phyloP scores from a whole-genome alignment of 2,113 vertebrate genomes.

The Rhadina sibilatrix region DNA sequence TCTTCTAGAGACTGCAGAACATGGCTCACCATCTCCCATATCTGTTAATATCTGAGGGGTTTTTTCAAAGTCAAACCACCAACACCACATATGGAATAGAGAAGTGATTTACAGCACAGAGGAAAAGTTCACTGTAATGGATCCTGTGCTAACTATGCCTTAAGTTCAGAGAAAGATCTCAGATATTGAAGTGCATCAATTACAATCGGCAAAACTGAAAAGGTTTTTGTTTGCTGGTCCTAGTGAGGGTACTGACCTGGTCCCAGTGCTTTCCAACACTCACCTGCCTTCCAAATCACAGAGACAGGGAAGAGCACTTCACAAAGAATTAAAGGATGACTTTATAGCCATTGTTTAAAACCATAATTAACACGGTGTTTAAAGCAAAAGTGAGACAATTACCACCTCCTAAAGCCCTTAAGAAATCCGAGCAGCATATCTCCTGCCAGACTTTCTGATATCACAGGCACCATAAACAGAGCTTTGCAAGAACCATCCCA shows the following conservation, averaged over 20 bases:
- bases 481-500: not conserved
- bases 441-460: conserved; percentile 23
- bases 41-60: not conserved
- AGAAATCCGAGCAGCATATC: not conserved
- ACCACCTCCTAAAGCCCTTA: conserved; percentile 27
- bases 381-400: conserved; percentile 51
- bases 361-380: conserved; percentile 22
- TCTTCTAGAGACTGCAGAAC: not conserved
- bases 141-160: not conserved
- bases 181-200: not conserved
- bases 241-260: not conserved
- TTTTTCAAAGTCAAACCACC: not conserved
- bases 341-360: conserved; percentile 34
- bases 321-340: not conserved
- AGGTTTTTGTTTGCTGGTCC: not conserved
- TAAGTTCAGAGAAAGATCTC: not conserved
- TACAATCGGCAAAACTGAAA: not conserved
- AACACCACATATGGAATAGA: not conserved
- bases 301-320: not conserved
- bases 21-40: not conserved
- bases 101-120: not conserved
- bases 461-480: not conserved
- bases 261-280: not conserved
- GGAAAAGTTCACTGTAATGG: not conserved
- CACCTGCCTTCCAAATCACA: not conserved